These are phyloP conservation scores for zebrafish (Danio rerio) DNA, from an alignment of 2,113 vertebrate species.

Conservation along the genomic window GRCz12tu NC_133181.1:27298001-27298500, in stretches of 20 bases:
- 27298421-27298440: slow-evolving; percentile 26
- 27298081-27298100: slow-evolving; percentile 24
- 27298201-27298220: slow-evolving; percentile 65
- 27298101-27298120: slow-evolving; percentile 40
- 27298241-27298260: slow-evolving; percentile 54
- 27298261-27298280: slow-evolving; percentile 58
- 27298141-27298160: slow-evolving; percentile 69
- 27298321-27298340: slow-evolving; percentile 21
- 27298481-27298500: slow-evolving; percentile 13
- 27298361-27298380: background rate
- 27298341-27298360: slow-evolving; percentile 23
- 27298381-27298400: slow-evolving; percentile 39
- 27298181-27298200: slow-evolving; percentile 72
- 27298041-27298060: background rate
- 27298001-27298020: background rate
- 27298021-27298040: background rate
- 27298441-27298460: background rate
- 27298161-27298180: slow-evolving; percentile 70
- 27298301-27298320: slow-evolving; percentile 49
- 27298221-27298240: slow-evolving; percentile 57
- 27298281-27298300: slow-evolving; percentile 43
- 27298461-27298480: slow-evolving; percentile 3
- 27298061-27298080: background rate
- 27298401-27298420: slow-evolving; percentile 22
- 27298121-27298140: slow-evolving; percentile 42